Conservation (phyloP, 2,888 invertebrate species). For the Seira ritae region DNA sequence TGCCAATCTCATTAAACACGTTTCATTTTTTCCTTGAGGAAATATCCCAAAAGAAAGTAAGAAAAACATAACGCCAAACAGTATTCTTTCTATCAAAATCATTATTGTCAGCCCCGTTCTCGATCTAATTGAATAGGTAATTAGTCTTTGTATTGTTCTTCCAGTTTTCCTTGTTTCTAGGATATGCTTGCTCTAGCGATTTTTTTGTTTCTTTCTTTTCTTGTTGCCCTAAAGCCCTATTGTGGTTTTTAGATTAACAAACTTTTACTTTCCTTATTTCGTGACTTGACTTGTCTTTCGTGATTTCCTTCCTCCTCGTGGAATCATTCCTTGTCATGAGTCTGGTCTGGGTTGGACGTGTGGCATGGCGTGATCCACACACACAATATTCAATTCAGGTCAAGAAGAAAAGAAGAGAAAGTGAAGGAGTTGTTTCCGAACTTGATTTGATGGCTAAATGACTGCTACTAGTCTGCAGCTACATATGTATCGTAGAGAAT, state of each 20-base stretch:
- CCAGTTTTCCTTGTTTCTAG: neutral
- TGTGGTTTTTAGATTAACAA: slow-evolving; percentile 3
- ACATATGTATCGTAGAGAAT: too few species aligned
- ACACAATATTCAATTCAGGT: neutral
- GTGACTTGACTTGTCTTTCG: neutral
- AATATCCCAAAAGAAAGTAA: too few species aligned
- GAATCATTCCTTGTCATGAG: neutral
- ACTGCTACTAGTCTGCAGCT: too few species aligned
- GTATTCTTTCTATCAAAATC: neutral
- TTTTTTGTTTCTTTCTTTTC: neutral
- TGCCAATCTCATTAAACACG: too few species aligned
- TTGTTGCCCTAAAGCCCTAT: neutral
- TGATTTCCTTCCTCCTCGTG: neutral
- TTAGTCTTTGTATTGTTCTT: neutral
- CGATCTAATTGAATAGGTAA: slow-evolving; percentile 1
- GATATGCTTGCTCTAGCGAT: neutral
- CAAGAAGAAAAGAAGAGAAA: neutral
- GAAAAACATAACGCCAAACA: too few species aligned
- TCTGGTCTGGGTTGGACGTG: too few species aligned
- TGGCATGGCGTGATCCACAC: neutral
- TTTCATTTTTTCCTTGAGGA: too few species aligned
- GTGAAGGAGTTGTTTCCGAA: neutral
- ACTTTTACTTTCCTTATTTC: neutral
- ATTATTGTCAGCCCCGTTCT: neutral
- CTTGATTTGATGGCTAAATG: neutral